Conservation (phyloP, 2,888 invertebrate species). For the Bugulina stolonifera region DNA sequence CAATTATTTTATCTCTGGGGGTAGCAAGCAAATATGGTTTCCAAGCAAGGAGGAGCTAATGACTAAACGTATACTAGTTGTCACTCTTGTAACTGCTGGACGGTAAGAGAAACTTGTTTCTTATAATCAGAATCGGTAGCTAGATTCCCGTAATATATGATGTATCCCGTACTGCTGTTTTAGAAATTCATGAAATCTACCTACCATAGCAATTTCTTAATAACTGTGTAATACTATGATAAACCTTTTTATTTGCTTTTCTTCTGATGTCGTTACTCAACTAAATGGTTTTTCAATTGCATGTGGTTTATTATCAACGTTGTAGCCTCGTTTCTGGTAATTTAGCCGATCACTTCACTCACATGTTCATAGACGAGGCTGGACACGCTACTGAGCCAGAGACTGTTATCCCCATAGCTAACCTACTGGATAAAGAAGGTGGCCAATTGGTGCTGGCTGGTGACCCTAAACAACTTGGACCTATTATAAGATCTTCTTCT, state of each 20-base stretch:
- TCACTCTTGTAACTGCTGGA: conserved; percentile 44
- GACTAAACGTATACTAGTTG: conserved; percentile 36
- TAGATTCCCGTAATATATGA: no score
- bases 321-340: conserved; percentile 41
- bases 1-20: conserved; percentile 1
- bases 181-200: no score
- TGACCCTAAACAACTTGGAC: conserved; percentile 46
- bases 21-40: conserved; percentile 32
- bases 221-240: no score
- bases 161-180: no score
- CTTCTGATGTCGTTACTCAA: no score
- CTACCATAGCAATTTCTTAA: no score
- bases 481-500: conserved; percentile 41
- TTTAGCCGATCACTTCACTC: conserved; percentile 40
- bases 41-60: conserved; percentile 35
- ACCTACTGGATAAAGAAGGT: conserved; percentile 32
- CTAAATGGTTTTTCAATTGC: no score
- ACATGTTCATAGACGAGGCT: conserved; percentile 45
- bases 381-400: conserved; percentile 45
- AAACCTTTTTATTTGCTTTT: no score
- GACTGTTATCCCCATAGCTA: conserved; percentile 38
- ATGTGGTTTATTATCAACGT: no score
- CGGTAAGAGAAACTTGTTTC: conserved; percentile 37
- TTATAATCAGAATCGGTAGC: no score
- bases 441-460: conserved; percentile 44